Evolutionary conservation across 2,888 invertebrate species (phyloP), one percentile per base, ranked within the genome.

Genomic region (Rotaria magnacalcarata): DNA sequence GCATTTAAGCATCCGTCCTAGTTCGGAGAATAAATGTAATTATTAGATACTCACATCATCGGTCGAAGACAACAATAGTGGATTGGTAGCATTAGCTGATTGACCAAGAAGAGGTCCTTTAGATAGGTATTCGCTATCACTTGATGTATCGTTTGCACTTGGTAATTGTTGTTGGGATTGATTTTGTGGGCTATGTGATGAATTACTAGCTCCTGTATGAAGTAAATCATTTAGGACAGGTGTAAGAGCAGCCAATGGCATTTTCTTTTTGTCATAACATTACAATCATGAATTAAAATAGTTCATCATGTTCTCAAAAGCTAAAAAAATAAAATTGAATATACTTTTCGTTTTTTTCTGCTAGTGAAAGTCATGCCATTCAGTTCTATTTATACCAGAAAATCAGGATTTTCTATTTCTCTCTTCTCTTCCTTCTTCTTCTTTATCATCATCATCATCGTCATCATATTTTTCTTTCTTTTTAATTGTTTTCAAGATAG

Each of bases 161-260:
- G 67, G 1, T 34, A 34, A 19, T 34, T 67, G 67, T 67, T 67
- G 67, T 34, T 16, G 16, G 8, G 67, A 19, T 67, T 67, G 67
- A 67, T 34, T 16, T 41, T 34, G 67, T 67, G 34, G 67, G 34
- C 19, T 27, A 27, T 34, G 34, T 5, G 27, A 27, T 27, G 27
- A 16, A 27, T 34, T 34, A 16, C 16, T 8, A 34, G 16, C 34
- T 41, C 67, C 34, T 43, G n/a, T 43, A 47, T 43, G 80, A n/a
- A 80, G 47, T 16, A 80, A 47, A 80, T 80, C 80, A 80, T 80
- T 80, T 47, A 80, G n/a, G 24, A 80, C 80, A 80, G 80, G 80
- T 47, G 80, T 80, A 5, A 80, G n/a, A 47, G 80, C 80, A 47
- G 80, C 80, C 24, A 80, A 47, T 80, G 80, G 80, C 80, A 80